A percentile compares a stretch with the other conserved stretches of the same genome.
These are phyloP conservation scores for Gobio gobio DNA, from an alignment of 2,113 vertebrate genomes.

Conservation along the genomic window DNA sequence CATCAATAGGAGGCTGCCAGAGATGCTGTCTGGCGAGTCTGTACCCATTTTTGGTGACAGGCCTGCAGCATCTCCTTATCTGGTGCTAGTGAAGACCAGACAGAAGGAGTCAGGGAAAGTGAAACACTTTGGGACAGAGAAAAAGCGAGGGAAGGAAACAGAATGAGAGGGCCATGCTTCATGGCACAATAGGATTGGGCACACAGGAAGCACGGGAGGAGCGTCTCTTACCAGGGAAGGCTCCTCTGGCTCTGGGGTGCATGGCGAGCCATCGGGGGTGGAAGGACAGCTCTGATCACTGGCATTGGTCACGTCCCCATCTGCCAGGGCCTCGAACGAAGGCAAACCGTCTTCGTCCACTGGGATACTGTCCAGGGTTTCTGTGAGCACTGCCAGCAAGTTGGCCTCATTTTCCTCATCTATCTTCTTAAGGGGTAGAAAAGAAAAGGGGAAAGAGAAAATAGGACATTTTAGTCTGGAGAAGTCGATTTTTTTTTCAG, in stretches of 20 bases:
- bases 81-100: constrained; percentile 49
- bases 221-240: constrained; percentile 92
- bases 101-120: constrained; percentile 57
- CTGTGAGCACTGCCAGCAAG: constrained; percentile 98
- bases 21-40: constrained; percentile 31
- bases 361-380: constrained; percentile 98
- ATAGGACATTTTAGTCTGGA: constrained; percentile 75
- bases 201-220: constrained; percentile 23
- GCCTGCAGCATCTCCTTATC: constrained; percentile 56
- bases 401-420: constrained; percentile 99
- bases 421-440: constrained; percentile 88
- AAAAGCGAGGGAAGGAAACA: constrained; percentile 14
- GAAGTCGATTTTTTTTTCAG: constrained; percentile 59
- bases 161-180: constrained; percentile 38
- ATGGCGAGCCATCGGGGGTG: constrained; percentile 89
- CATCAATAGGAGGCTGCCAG: constrained; percentile 30
- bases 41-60: constrained; percentile 56
- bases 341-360: constrained; percentile 99
- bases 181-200: constrained; percentile 34
- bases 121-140: not conserved
- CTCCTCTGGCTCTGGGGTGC: constrained; percentile 94
- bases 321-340: constrained; percentile 98
- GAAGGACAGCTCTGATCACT: constrained; percentile 93
- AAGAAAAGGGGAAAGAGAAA: constrained; percentile 59
- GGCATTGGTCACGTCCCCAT: constrained; percentile 97